Base-by-base conservation (phyloP, 1,140 invertebrate species). In the Parasteatoda tepidariorum region DNA sequence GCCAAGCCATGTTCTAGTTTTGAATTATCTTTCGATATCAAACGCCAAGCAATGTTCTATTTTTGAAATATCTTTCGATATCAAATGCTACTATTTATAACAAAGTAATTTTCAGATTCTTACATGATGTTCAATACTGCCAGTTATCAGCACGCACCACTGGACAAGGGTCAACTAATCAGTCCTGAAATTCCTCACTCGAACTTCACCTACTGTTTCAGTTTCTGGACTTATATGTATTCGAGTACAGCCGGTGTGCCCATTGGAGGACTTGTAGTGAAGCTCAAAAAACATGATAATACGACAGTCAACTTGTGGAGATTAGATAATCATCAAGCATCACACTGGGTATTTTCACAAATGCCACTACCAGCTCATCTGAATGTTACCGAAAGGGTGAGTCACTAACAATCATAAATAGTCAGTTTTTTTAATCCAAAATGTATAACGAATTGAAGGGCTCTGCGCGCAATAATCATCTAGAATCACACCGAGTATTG, bases 111-210 rank as follows among this genome's bases (percentile, higher is more conserved):
- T 24, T 3, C 24, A 84, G 84, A 84, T 59, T 67, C 67, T 4
- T 84, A 84, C 34, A 73, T 84, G 84, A 84, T 73, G 66, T 84
- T 84, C 54, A 75, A 84, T 7, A 81, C 84, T 2, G 70, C 64
- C 22, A 79, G 70, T 30, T 79, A 78, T 24, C 74, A 79, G 15
- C 84, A 84, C 15, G 75, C 84, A 2, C 71, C 84, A 3, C 13
- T 84, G 22, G 75, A 79, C 66, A 71, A 75, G 41, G 84, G 84
- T 11, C 66, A 70, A 22, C 66, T 84, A 4, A 84, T 84, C 64
- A 84, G 84, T 57, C 84, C 84, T 0, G 4, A 18, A 15, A 41
- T 84, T 6, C 68, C 75, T 9, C 41, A 59, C 31, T 64, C 55
- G 7, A 79, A 79, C 30, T 79, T 33, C n/a, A 73, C 84, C 0